These are phyloP conservation scores for Cossypha heuglini DNA, from an alignment of 2,797 vertebrate genomes.

Conservation along the genomic window DNA sequence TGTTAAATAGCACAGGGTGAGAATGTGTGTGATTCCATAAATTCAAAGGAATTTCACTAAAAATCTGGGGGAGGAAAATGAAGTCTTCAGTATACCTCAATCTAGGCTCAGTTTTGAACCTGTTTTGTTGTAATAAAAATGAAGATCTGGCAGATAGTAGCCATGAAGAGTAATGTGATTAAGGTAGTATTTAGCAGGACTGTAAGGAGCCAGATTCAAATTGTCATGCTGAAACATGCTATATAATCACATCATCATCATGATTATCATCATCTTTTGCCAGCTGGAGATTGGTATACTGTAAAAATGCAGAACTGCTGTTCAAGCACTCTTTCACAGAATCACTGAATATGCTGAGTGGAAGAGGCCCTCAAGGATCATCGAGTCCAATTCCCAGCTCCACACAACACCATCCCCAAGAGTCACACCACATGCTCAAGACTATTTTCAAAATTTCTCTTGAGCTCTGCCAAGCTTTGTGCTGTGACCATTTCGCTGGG, in stretches of 20 bases:
- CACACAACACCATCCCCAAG: neutral
- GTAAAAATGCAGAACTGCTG: neutral
- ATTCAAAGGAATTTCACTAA: neutral
- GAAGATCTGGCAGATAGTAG: neutral
- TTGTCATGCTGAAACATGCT: neutral
- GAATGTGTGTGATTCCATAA: neutral
- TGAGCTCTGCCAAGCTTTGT: neutral
- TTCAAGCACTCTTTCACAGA: neutral
- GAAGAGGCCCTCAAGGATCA: neutral
- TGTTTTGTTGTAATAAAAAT: neutral
- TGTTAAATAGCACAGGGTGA: neutral
- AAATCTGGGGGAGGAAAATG: neutral
- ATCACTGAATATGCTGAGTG: neutral
- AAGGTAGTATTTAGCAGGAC: neutral
- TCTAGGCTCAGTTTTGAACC: neutral
- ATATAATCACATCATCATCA: neutral
- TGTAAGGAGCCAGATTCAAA: neutral
- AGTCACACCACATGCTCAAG: neutral
- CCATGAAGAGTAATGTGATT: neutral
- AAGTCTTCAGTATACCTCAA: neutral
- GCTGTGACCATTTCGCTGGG: neutral
- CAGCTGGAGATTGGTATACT: neutral
- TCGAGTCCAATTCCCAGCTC: accelerated
- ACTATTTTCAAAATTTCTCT: neutral
- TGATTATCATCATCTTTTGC: neutral